Conservation (phyloP, 2,113 vertebrate genomes). For the Ammodramus savannarum region DNA sequence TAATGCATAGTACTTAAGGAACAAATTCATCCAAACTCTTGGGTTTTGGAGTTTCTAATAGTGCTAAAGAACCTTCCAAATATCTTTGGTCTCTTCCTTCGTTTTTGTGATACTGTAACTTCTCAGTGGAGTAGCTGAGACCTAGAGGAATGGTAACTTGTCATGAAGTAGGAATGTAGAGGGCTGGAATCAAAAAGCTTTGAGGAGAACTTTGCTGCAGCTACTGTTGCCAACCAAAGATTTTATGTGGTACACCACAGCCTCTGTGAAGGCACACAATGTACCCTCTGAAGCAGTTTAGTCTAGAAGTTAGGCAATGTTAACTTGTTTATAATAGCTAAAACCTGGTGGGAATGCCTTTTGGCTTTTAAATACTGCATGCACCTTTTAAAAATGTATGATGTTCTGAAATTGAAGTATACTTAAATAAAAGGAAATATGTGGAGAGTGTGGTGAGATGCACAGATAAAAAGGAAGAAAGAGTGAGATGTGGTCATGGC, state of each 20-base stretch:
- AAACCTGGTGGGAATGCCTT: slow-evolving; percentile 4
- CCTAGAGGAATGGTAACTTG: slow-evolving; percentile 5
- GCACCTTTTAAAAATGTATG: not conserved
- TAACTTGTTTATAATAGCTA: not conserved
- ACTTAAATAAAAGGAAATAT: not conserved
- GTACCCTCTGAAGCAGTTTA: slow-evolving; percentile 30
- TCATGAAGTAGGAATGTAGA: slow-evolving; percentile 17
- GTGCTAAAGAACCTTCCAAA: not conserved
- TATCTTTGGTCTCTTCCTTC: not conserved
- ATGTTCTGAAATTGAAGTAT: not conserved
- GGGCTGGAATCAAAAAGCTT: not conserved
- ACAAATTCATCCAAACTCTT: not conserved
- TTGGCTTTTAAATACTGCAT: not conserved
- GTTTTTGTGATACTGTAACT: not conserved
- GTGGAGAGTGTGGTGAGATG: accelerated
- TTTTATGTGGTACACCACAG: slow-evolving; percentile 54
- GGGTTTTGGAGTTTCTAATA: not conserved
- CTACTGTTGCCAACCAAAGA: not conserved
- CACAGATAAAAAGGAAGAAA: not conserved
- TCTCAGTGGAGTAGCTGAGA: not conserved
- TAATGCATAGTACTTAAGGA: not conserved
- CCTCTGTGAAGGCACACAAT: slow-evolving; percentile 12
- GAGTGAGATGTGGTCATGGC: not conserved
- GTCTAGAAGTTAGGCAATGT: not conserved
- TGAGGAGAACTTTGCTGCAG: slow-evolving; percentile 16